A percentile compares a stretch with the other conserved stretches of the same genome.
phyloP scores from a whole-genome alignment of 2,888 invertebrate genomes.

The Calliphora vomitoria region DNA sequence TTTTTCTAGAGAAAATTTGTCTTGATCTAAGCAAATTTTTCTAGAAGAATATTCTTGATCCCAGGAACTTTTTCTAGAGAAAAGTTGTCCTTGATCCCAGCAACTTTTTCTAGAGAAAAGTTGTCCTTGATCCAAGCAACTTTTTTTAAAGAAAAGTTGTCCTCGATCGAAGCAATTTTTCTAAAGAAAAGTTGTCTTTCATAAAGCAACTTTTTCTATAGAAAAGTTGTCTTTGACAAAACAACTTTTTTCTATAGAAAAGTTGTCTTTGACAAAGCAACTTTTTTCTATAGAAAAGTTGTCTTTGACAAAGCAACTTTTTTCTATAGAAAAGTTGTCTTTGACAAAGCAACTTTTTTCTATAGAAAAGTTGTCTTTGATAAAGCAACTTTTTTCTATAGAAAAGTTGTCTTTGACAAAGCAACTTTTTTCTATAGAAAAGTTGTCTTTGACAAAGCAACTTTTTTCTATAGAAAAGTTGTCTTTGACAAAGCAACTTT shows the following conservation, averaged over 20 bases:
- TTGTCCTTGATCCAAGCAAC: not conserved
- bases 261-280: not conserved
- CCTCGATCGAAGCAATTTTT: not conserved
- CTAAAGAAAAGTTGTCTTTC: not conserved
- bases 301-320: not conserved
- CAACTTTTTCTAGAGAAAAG: not conserved
- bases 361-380: not conserved
- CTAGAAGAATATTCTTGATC: not conserved
- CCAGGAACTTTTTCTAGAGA: not conserved
- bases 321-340: not conserved
- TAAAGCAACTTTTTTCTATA: not conserved
- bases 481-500: not conserved
- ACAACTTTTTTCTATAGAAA: not conserved
- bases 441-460: not conserved
- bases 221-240: not conserved
- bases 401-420: not conserved
- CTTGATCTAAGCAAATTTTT: not conserved
- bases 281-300: not conserved
- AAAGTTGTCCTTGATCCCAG: not conserved
- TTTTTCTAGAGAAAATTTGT: not conserved
- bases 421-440: not conserved
- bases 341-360: not conserved
- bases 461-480: not conserved
- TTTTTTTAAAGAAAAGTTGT: not conserved
- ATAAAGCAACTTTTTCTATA: not conserved